Conservation (phyloP, 2,888 invertebrate species). For the Phragmatobia fuliginosa region DNA sequence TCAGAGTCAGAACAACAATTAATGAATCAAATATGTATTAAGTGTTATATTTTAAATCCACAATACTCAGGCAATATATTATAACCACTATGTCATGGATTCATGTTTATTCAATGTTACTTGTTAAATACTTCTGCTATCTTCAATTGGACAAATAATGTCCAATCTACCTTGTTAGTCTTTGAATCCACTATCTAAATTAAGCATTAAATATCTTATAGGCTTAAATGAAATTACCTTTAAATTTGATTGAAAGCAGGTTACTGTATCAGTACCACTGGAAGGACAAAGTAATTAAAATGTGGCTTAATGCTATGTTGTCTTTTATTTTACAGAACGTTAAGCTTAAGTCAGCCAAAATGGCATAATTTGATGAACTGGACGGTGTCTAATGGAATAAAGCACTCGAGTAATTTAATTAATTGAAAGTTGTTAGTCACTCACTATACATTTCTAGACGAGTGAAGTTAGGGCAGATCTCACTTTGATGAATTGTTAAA, state of each 20-base stretch:
- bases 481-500: background rate
- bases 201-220: constrained; percentile 65
- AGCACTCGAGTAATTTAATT: background rate
- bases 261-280: constrained; percentile 64
- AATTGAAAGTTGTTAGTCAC: background rate
- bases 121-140: no score
- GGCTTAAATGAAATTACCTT: constrained; percentile 69
- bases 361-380: background rate
- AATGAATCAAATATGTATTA: no score
- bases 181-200: constrained; percentile 53
- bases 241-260: constrained; percentile 71
- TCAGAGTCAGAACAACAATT: no score
- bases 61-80: no score
- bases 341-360: background rate
- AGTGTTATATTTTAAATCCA: no score
- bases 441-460: background rate
- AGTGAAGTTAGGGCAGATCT: background rate
- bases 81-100: no score
- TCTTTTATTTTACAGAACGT: background rate
- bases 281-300: constrained; percentile 71
- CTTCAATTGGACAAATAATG: background rate
- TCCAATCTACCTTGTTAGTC: constrained; percentile 26
- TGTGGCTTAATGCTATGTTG: background rate
- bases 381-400: background rate
- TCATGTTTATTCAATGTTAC: no score